These are phyloP conservation scores for Microtus richardsoni DNA, from an alignment of 2,113 vertebrate species.

Conservation along the genomic window DNA sequence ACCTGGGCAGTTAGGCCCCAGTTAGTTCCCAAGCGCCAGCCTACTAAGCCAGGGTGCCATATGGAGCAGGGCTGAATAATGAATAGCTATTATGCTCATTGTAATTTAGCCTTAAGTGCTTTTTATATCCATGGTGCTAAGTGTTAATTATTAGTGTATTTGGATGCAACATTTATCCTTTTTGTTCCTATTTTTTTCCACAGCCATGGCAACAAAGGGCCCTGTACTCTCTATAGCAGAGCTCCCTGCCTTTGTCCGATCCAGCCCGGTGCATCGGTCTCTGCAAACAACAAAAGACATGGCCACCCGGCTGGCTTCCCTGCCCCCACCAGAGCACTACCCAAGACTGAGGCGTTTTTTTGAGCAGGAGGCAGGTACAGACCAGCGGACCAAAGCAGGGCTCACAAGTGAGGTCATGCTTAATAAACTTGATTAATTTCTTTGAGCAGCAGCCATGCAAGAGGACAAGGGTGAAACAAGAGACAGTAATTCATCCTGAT, in stretches of 20 bases:
- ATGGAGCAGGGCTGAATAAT: slow-evolving; percentile 45
- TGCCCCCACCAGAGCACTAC: slow-evolving; percentile 42
- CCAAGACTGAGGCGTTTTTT: slow-evolving; percentile 36
- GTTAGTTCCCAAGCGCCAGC: background rate
- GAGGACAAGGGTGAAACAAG: slow-evolving; percentile 69
- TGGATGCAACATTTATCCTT: slow-evolving; percentile 72
- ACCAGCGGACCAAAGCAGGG: slow-evolving; percentile 13
- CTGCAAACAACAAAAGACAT: slow-evolving; percentile 73
- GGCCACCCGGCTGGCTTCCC: slow-evolving; percentile 56
- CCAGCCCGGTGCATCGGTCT: slow-evolving; percentile 40
- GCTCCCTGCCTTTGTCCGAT: slow-evolving; percentile 65
- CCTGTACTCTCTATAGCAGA: slow-evolving; percentile 44
- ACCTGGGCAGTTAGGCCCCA: slow-evolving; percentile 13
- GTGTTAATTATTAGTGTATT: slow-evolving; percentile 81
- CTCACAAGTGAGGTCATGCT: slow-evolving; percentile 72
- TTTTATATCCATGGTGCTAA: slow-evolving; percentile 76
- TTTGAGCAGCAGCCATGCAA: slow-evolving; percentile 65
- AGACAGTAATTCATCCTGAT: slow-evolving; percentile 72
- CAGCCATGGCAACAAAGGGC: slow-evolving; percentile 75
- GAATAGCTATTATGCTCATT: slow-evolving; percentile 67
- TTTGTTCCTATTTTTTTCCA: slow-evolving; percentile 73
- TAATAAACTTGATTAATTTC: slow-evolving; percentile 80
- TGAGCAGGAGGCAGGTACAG: slow-evolving; percentile 73
- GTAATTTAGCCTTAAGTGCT: slow-evolving; percentile 76
- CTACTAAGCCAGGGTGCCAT: slow-evolving; percentile 50